A percentile compares a stretch with the other conserved stretches of the same genome.
phyloP scores from a whole-genome alignment of 2,797 vertebrate species.

The Pipistrellus kuhlii region DNA sequence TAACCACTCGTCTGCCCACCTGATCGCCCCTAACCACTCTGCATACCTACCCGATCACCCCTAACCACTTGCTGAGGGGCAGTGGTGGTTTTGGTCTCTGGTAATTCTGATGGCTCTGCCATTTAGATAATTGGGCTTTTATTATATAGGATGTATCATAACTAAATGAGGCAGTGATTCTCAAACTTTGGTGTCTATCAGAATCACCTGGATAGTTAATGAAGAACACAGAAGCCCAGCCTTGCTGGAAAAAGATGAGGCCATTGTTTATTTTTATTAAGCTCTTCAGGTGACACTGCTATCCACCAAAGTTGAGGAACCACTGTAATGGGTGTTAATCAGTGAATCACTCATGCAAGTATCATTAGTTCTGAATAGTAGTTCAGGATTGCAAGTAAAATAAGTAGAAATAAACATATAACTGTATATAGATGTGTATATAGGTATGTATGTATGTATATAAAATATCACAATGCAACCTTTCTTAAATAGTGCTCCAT shows the following conservation, averaged over 20 bases:
- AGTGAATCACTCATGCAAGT: not conserved
- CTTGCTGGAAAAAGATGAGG: not conserved
- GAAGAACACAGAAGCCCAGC: not conserved
- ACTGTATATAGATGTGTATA: not conserved
- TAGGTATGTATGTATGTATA: not conserved
- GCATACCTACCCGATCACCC: no score
- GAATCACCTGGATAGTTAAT: not conserved
- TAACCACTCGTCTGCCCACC: no score
- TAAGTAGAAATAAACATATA: not conserved
- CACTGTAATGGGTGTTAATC: not conserved
- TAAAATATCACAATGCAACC: not conserved
- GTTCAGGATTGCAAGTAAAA: not conserved
- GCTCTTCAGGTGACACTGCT: not conserved
- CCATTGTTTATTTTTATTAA: not conserved
- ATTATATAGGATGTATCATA: not conserved
- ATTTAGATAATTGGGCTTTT: no score
- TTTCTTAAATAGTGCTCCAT: not conserved
- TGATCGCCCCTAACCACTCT: no score
- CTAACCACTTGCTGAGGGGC: no score
- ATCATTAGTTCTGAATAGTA: conserved; percentile 10
- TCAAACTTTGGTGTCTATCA: not conserved
- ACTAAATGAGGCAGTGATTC: not conserved
- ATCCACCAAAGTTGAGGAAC: not conserved
- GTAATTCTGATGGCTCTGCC: no score
- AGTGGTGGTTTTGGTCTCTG: no score